These are phyloP conservation scores for Metaphire vulgaris DNA, from an alignment of 1,140 invertebrate species.

Conservation along the genomic window DNA sequence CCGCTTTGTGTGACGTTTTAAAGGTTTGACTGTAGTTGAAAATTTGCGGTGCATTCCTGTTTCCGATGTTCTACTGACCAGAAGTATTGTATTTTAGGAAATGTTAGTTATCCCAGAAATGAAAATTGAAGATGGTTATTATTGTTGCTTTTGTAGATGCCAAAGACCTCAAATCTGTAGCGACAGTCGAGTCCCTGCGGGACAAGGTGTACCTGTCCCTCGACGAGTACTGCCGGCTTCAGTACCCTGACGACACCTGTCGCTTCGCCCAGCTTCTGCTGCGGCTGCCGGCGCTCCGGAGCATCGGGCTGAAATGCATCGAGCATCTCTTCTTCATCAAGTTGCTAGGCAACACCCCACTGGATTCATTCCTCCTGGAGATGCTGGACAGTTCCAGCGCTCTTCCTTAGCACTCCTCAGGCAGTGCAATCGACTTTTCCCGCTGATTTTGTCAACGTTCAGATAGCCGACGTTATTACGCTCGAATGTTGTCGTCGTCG, in stretches of 20 bases:
- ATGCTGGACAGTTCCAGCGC: constrained; percentile 60
- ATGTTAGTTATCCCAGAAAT: no score
- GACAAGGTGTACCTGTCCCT: constrained; percentile 90
- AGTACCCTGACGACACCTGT: constrained; percentile 81
- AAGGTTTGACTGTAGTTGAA: no score
- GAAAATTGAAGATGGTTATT: no score
- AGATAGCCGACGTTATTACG: no score
- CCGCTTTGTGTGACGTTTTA: no score
- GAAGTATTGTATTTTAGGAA: no score
- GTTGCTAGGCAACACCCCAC: constrained; percentile 56
- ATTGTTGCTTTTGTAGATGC: constrained; percentile 67
- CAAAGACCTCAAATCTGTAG: constrained; percentile 71
- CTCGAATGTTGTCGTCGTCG: no score
- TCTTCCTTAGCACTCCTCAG: no score
- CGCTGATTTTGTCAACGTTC: no score
- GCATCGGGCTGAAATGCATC: constrained; percentile 89
- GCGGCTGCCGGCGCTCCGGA: constrained; percentile 83
- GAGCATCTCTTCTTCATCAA: constrained; percentile 94
- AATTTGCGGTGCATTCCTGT: no score
- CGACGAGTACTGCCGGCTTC: constrained; percentile 83
- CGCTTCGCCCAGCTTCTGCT: constrained; percentile 88
- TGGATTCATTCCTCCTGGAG: constrained; percentile 55
- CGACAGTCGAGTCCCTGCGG: constrained; percentile 76
- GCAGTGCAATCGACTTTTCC: no score
- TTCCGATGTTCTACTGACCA: no score